These are phyloP conservation scores for Sesamia nonagrioides DNA, from an alignment of 1,140 invertebrate species.

Conservation along the genomic window DNA sequence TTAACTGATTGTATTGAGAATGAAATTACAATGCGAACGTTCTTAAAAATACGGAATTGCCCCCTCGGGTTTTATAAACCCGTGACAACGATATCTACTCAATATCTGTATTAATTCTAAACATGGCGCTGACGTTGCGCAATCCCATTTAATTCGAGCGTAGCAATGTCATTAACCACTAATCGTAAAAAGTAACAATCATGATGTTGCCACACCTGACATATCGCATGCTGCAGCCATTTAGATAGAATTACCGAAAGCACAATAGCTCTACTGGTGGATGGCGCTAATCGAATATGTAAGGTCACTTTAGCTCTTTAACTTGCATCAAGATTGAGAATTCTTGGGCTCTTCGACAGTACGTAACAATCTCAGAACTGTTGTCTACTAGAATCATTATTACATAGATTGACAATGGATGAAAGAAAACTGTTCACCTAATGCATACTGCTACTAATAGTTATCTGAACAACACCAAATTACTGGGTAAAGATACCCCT, in stretches of 20 bases:
- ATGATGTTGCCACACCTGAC: constrained; percentile 72
- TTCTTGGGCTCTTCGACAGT: constrained; percentile 25
- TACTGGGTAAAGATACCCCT: too few species aligned
- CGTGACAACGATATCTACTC: background rate
- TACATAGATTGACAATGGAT: too few species aligned
- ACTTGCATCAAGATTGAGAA: constrained; percentile 2
- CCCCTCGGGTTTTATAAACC: too few species aligned
- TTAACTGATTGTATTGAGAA: too few species aligned
- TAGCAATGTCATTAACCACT: constrained; percentile 39
- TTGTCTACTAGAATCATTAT: background rate
- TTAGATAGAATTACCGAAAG: constrained; percentile 78
- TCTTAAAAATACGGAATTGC: too few species aligned
- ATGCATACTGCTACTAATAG: too few species aligned
- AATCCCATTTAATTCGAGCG: constrained; percentile 28
- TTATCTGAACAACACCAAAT: too few species aligned
- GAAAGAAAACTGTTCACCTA: too few species aligned
- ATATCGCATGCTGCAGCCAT: constrained; percentile 73
- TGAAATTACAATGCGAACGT: too few species aligned
- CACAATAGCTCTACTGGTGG: constrained; percentile 69
- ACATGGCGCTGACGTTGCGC: constrained; percentile 1
- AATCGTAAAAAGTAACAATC: constrained; percentile 59
- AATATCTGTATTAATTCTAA: constrained; percentile 10
- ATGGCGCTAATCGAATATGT: constrained; percentile 64
- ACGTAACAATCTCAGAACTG: background rate
- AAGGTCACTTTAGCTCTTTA: background rate